Conservation (phyloP, 2,888 invertebrate species). For the Nyleta sp. region DNA sequence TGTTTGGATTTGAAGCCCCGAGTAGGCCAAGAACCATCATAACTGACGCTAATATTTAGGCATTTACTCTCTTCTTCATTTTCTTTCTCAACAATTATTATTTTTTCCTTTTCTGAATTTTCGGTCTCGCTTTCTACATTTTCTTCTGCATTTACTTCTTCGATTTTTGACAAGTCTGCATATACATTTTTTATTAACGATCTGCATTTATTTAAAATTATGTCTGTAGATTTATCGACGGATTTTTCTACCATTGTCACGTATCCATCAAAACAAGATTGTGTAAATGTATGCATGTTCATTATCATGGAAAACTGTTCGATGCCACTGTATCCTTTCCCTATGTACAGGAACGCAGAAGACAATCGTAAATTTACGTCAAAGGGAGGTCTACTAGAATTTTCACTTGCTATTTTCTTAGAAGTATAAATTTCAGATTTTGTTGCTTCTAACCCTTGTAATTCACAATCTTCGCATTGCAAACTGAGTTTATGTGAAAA, state of each 20-base stretch:
- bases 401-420: not conserved
- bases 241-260: not conserved
- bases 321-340: conserved; percentile 22
- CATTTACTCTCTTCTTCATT: not conserved
- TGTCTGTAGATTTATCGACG: not conserved
- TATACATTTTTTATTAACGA: not conserved
- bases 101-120: too few relatives aligned
- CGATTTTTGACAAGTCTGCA: too few relatives aligned
- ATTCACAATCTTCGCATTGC: conserved; percentile 5
- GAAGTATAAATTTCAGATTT: conserved; percentile 3
- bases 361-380: conserved; percentile 10
- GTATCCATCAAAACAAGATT: conserved; percentile 5
- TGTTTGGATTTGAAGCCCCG: conserved; percentile 62
- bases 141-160: not conserved
- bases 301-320: conserved; percentile 24
- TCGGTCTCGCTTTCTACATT: not conserved
- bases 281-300: conserved; percentile 17
- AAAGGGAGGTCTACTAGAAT: not conserved
- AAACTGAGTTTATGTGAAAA: conserved; percentile 8
- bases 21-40: conserved; percentile 62
- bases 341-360: conserved; percentile 18
- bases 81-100: not conserved
- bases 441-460: conserved; percentile 4
- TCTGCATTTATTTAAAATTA: conserved; percentile 10
- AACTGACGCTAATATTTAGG: conserved; percentile 48